Conservation (phyloP, 2,113 vertebrate genomes). For the Egretta garzetta region DNA sequence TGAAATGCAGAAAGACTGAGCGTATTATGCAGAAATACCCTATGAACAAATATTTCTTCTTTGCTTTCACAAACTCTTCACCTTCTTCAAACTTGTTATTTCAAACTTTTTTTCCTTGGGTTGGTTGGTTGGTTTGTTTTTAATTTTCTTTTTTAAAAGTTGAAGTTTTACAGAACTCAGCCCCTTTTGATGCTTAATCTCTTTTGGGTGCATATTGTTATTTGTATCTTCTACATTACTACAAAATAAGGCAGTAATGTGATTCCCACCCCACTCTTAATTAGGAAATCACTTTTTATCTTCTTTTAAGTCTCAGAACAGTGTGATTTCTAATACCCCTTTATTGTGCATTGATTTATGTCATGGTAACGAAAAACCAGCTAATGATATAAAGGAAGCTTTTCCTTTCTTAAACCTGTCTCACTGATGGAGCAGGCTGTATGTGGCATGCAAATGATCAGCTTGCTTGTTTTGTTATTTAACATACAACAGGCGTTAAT, state of each 20-base stretch:
- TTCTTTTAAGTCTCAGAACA: background rate
- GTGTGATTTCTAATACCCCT: background rate
- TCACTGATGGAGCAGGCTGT: background rate
- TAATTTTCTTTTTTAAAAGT: background rate
- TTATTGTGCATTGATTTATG: background rate
- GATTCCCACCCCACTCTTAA: background rate
- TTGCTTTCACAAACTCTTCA: background rate
- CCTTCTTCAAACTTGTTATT: background rate
- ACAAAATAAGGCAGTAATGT: background rate
- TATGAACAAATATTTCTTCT: background rate
- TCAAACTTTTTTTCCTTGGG: background rate
- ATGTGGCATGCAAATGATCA: background rate
- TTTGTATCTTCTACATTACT: background rate
- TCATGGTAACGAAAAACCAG: background rate
- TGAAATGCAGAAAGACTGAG: background rate
- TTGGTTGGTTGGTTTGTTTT: background rate
- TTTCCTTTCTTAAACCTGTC: background rate
- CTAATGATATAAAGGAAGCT: background rate
- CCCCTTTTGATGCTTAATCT: background rate
- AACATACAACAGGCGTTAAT: background rate
- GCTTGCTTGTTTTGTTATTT: background rate
- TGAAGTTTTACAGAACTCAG: background rate
- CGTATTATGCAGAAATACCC: background rate
- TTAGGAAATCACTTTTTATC: background rate
- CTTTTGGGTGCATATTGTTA: background rate